A percentile compares a stretch with the other conserved stretches of the same genome.
These are phyloP conservation scores for Thaumatotibia leucotreta DNA, from an alignment of 1,140 invertebrate genomes.

Conservation along the genomic window DNA sequence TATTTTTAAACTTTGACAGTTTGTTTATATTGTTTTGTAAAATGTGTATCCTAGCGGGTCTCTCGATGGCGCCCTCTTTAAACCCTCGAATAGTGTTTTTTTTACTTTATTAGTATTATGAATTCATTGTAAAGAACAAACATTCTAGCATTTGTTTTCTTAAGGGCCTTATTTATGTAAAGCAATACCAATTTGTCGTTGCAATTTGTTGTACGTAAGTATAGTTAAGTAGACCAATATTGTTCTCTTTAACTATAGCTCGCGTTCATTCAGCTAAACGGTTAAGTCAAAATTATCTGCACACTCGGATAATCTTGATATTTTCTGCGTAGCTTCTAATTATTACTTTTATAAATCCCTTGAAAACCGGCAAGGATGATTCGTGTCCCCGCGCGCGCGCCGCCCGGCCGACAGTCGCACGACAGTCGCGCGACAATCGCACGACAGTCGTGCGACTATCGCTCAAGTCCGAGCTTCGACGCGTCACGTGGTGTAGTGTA, in stretches of 20 bases:
- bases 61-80: not conserved
- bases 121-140: not conserved
- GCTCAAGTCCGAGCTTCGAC: not conserved
- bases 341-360: not conserved
- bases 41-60: not conserved
- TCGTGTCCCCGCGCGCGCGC: not conserved
- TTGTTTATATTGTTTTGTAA: not conserved
- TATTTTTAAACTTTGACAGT: no score
- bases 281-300: not conserved
- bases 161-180: not conserved
- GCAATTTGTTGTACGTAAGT: not conserved
- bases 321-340: not conserved
- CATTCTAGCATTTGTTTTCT: not conserved
- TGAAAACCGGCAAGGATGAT: not conserved
- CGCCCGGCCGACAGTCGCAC: not conserved
- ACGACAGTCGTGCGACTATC: not conserved
- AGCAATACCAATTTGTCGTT: not conserved
- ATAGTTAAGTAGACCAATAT: not conserved
- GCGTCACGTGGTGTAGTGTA: slow-evolving; percentile 24
- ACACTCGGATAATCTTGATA: not conserved
- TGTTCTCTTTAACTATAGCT: not conserved
- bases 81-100: not conserved
- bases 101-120: not conserved
- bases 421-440: not conserved
- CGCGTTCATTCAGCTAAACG: not conserved